These are phyloP conservation scores for Cyclargus thomasi DNA, from an alignment of 1,140 invertebrate genomes.

Conservation along the genomic window DNA sequence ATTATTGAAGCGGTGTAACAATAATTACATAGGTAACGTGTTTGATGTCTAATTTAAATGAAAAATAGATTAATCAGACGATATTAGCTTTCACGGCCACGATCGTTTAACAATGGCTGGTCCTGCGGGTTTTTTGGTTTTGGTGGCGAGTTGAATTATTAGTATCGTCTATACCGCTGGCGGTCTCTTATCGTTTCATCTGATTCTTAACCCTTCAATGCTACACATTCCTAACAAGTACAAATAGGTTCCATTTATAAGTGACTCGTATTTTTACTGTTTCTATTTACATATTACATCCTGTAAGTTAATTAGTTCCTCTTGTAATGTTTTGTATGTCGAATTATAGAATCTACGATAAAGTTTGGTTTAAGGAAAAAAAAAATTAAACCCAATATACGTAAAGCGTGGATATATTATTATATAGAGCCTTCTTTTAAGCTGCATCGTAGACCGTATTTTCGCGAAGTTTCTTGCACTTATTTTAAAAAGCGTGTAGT, in stretches of 20 bases:
- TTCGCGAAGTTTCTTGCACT: background rate
- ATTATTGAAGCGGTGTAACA: constrained; percentile 45
- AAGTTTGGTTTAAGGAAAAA: background rate
- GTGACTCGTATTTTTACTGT: constrained; percentile 10
- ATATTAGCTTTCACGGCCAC: constrained; percentile 55
- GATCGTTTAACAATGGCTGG: constrained; percentile 59
- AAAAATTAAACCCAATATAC: background rate
- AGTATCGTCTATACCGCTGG: constrained; percentile 39
- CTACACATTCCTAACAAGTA: constrained; percentile 18
- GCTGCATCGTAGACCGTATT: constrained; percentile 5
- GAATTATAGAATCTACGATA: background rate
- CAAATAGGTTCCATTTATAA: constrained; percentile 12
- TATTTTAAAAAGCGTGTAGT: background rate
- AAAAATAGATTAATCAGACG: constrained; percentile 61
- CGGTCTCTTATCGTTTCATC: constrained; percentile 57
- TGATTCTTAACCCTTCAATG: constrained; percentile 55
- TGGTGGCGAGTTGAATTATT: constrained; percentile 12
- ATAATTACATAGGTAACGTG: constrained; percentile 49
- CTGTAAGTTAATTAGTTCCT: constrained; percentile 10
- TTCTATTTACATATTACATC: constrained; percentile 4
- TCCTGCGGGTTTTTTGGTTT: constrained; percentile 39
- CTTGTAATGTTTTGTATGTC: background rate
- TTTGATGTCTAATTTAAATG: constrained; percentile 62
- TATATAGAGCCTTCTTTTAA: background rate
- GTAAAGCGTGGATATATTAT: background rate